Evolutionary conservation across 2,888 invertebrate species (phyloP).

Genomic region (Tyria jacobaeae): DNA sequence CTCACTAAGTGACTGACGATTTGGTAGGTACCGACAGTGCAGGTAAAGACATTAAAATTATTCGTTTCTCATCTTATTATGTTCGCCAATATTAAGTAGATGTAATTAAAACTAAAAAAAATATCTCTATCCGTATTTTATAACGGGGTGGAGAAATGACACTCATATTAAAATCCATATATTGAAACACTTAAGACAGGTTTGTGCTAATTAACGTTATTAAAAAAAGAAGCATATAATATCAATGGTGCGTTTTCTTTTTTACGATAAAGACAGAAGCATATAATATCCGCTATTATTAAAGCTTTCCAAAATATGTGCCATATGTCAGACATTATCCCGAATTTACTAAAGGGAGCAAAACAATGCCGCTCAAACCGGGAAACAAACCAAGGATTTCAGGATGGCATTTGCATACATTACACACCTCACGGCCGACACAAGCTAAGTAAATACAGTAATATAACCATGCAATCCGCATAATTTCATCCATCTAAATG

Average conservation of each 20-base stretch:
- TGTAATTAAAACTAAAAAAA: not conserved
- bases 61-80: conserved; percentile 10
- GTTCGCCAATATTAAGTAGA: not conserved
- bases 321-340: not conserved
- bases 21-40: conserved; percentile 9
- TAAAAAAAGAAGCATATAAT: too few relatives aligned
- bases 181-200: too few relatives aligned
- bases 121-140: too few relatives aligned
- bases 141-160: too few relatives aligned
- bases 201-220: too few relatives aligned
- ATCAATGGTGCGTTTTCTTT: too few relatives aligned
- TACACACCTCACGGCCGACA: not conserved
- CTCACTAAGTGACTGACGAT: conserved; percentile 15
- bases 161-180: too few relatives aligned
- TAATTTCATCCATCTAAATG: not conserved
- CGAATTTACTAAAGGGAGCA: not conserved
- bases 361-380: not conserved
- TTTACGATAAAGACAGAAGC: too few relatives aligned
- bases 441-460: not conserved
- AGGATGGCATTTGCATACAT: not conserved
- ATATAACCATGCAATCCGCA: not conserved
- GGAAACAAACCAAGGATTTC: not conserved
- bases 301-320: too few relatives aligned
- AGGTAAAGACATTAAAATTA: conserved; percentile 3
- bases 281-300: too few relatives aligned